These are phyloP conservation scores for Podiceps cristatus DNA, from an alignment of 2,113 vertebrate species.

Conservation along the genomic window DNA sequence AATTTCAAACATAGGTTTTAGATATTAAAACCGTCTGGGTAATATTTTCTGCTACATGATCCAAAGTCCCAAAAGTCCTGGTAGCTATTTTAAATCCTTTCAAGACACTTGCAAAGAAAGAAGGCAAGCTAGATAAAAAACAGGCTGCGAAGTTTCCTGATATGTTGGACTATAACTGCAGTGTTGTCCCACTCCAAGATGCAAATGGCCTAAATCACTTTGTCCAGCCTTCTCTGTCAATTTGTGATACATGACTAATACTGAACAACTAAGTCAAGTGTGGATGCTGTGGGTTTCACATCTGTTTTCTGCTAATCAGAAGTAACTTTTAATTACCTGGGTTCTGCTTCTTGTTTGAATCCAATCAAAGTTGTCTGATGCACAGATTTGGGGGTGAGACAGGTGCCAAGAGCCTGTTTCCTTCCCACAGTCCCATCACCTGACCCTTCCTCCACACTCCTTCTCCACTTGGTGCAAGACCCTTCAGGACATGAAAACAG, in stretches of 20 bases:
- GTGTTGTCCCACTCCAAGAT: slow-evolving; percentile 55
- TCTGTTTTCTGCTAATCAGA: slow-evolving; percentile 79
- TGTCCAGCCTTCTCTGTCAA: slow-evolving; percentile 31
- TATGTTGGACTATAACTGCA: slow-evolving; percentile 2
- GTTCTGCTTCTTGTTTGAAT: slow-evolving; percentile 68
- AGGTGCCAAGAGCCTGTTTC: slow-evolving; percentile 56
- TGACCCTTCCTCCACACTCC: slow-evolving; percentile 63
- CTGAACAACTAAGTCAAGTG: slow-evolving; percentile 28
- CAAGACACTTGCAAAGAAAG: slow-evolving; percentile 1
- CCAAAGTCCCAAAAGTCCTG: slow-evolving; percentile 52
- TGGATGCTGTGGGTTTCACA: slow-evolving; percentile 84
- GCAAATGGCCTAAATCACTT: slow-evolving; percentile 58
- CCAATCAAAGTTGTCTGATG: slow-evolving; percentile 72
- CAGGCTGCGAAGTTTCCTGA: background rate
- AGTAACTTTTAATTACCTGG: slow-evolving; percentile 66
- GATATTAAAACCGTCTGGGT: slow-evolving; percentile 10
- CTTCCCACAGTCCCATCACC: slow-evolving; percentile 30
- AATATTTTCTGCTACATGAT: slow-evolving; percentile 59
- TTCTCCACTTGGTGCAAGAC: slow-evolving; percentile 76
- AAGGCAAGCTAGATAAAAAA: slow-evolving; percentile 41
- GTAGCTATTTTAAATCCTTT: slow-evolving; percentile 44
- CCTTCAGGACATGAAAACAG: slow-evolving; percentile 71
- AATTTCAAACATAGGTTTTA: slow-evolving; percentile 72
- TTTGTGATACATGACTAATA: slow-evolving; percentile 16
- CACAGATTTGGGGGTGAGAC: slow-evolving; percentile 51